Percentiles rank a stretch among this genome's conserved stretches.
Evolutionary conservation across 2,888 invertebrate species (phyloP).

Genomic region (Frankliniella fusca): DNA sequence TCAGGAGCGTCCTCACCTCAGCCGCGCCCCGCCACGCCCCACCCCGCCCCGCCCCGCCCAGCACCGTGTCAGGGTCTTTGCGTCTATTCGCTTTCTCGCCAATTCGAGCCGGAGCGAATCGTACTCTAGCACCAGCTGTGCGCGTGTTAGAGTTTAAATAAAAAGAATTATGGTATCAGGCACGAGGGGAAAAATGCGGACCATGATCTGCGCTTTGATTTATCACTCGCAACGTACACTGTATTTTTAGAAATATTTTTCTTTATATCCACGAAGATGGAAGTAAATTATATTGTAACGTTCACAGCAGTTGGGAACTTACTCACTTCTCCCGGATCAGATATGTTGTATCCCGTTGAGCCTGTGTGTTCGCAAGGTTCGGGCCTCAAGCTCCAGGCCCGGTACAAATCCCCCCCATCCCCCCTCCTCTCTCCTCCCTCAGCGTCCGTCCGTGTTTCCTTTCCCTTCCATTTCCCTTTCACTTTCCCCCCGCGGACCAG

Average conservation of each 20-base stretch:
- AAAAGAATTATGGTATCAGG: too few species aligned
- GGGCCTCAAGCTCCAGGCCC: too few species aligned
- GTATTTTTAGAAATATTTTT: too few species aligned
- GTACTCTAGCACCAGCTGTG: background rate
- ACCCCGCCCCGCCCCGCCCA: background rate
- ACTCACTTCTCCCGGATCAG: too few species aligned
- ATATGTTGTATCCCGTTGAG: too few species aligned
- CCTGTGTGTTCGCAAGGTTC: too few species aligned
- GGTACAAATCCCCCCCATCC: background rate
- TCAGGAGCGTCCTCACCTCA: background rate
- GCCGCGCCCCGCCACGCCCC: background rate
- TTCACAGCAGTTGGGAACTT: too few species aligned
- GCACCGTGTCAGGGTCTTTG: background rate
- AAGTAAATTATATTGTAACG: too few species aligned
- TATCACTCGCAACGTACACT: too few species aligned
- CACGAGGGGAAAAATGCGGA: too few species aligned
- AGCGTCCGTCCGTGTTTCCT: background rate
- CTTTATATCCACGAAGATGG: too few species aligned
- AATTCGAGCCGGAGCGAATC: slow-evolving; percentile 14
- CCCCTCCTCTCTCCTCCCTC: background rate
- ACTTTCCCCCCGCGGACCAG: background rate
- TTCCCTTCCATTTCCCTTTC: slow-evolving; percentile 5
- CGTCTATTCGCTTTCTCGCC: slow-evolving; percentile 12
- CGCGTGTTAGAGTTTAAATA: background rate
- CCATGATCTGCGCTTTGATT: too few species aligned